These are phyloP conservation scores for Eubucco bourcierii DNA, from an alignment of 2,113 vertebrate genomes.

Conservation along the genomic window DNA sequence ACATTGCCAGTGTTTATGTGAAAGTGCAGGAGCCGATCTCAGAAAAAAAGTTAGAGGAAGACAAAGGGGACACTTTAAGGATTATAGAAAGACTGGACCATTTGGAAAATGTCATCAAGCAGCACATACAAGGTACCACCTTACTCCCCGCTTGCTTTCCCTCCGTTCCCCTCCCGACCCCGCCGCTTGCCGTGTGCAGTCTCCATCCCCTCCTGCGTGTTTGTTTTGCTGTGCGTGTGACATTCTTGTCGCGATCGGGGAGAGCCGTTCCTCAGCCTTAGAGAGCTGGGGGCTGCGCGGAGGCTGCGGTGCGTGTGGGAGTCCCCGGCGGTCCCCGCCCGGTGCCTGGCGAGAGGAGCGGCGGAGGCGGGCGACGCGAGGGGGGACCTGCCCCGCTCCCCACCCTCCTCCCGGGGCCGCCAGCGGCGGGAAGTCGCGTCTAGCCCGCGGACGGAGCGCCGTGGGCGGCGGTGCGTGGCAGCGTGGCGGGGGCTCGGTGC, in stretches of 20 bases:
- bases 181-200: not conserved
- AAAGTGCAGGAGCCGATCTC: constrained; percentile 91
- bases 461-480: not conserved
- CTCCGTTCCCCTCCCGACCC: not conserved
- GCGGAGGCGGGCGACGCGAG: not conserved
- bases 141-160: not conserved
- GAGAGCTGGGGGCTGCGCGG: not conserved
- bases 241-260: not conserved
- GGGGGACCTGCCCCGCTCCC: not conserved
- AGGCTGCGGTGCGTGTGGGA: not conserved
- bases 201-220: not conserved
- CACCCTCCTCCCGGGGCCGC: not conserved
- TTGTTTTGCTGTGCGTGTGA: not conserved
- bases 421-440: not conserved
- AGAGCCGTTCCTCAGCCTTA: not conserved
- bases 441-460: not conserved
- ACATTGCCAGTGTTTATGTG: constrained; percentile 94
- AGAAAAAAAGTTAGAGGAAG: constrained; percentile 90
- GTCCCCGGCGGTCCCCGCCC: not conserved
- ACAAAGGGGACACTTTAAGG: constrained; percentile 91
- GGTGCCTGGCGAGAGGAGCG: not conserved
- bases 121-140: constrained; percentile 94
- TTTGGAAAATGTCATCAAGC: constrained; percentile 96
- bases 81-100: constrained; percentile 96
- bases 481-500: not conserved